Conservation (phyloP, 2,113 vertebrate species). For the Ameiurus melas region DNA sequence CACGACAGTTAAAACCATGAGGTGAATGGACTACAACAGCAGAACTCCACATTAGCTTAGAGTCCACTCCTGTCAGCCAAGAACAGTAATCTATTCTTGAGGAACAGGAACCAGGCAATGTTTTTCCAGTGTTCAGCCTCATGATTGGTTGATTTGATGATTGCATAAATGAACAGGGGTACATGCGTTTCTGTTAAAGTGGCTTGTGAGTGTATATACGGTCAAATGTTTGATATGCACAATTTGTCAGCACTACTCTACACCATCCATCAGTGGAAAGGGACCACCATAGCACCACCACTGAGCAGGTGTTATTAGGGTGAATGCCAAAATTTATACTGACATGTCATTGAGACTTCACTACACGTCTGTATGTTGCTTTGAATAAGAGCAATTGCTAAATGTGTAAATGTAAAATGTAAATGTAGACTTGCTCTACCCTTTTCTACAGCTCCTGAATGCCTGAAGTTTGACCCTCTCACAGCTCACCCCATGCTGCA, state of each 20-base stretch:
- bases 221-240: not conserved
- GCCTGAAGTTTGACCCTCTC: slow-evolving; percentile 77
- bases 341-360: not conserved
- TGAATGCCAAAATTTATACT: not conserved
- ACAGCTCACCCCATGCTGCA: slow-evolving; percentile 81
- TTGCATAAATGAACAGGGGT: not conserved
- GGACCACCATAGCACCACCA: not conserved
- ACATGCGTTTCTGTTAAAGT: not conserved
- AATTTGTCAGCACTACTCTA: not conserved
- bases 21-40: not conserved
- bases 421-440: not conserved
- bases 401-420: not conserved
- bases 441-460: slow-evolving; percentile 68
- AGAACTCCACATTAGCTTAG: not conserved
- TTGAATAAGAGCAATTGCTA: not conserved
- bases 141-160: not conserved
- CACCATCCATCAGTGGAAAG: not conserved
- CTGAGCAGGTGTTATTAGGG: not conserved
- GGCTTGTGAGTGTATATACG: not conserved
- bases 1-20: not conserved
- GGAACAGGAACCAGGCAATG: not conserved
- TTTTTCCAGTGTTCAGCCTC: not conserved
- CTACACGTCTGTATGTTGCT: not conserved
- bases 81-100: not conserved
- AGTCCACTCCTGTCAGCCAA: not conserved